A percentile compares a stretch with the other conserved stretches of the same genome.
Evolutionary conservation across 2,113 vertebrate genomes (phyloP).

Genomic region (Melanerpes formicivorus): DNA sequence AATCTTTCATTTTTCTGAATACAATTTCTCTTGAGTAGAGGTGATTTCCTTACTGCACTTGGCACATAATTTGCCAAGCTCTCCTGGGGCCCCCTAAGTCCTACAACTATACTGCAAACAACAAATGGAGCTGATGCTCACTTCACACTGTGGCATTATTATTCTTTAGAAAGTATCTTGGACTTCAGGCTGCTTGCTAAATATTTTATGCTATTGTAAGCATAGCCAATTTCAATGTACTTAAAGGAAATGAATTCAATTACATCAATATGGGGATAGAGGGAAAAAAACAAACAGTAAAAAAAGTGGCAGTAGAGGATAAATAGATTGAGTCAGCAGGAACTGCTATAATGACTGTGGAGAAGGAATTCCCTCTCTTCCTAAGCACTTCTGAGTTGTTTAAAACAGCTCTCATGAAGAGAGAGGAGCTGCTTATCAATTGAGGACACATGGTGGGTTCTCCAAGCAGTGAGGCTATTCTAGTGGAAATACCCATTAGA

Average conservation of each 20-base stretch:
- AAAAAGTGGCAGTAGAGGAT: not conserved
- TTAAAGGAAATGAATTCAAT: not conserved
- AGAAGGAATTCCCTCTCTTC: not conserved
- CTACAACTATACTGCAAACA: not conserved
- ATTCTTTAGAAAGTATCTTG: not conserved
- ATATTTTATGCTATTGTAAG: not conserved
- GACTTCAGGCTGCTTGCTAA: not conserved
- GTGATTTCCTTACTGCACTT: not conserved
- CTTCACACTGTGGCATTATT: not conserved
- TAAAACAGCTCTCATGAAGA: not conserved
- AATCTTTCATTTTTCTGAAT: not conserved
- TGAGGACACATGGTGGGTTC: not conserved
- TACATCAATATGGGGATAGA: not conserved
- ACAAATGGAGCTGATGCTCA: not conserved
- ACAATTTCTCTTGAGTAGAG: not conserved
- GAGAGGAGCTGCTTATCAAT: not conserved
- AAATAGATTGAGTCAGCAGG: not conserved
- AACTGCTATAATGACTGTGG: not conserved
- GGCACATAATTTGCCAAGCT: not conserved
- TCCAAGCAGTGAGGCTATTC: not conserved
- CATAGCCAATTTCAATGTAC: not conserved
- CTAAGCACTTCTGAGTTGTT: not conserved
- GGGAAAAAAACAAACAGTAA: not conserved
- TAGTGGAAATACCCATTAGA: not conserved
- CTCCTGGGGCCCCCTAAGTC: not conserved